phyloP scores from a whole-genome alignment of 2,113 vertebrate genomes.

The Euleptes europaea region DNA sequence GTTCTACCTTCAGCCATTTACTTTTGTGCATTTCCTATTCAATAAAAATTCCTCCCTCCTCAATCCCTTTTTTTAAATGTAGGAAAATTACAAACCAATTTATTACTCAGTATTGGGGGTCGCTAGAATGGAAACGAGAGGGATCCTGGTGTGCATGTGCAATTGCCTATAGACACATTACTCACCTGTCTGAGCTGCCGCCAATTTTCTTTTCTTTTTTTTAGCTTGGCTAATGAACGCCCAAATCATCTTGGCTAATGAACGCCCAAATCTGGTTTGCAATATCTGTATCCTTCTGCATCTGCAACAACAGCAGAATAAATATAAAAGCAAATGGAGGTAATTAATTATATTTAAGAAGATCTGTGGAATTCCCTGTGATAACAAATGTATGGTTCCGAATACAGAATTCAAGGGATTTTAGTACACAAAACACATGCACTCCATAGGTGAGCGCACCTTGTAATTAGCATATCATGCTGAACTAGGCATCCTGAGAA shows the following conservation, averaged over 20 bases:
- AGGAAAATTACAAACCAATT: background rate
- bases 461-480: background rate
- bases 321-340: background rate
- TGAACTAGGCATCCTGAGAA: too few relatives aligned
- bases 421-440: background rate
- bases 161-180: background rate
- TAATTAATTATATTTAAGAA: too few relatives aligned
- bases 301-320: constrained; percentile 36
- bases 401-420: background rate
- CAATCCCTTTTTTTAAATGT: background rate
- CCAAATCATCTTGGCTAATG: constrained; percentile 13
- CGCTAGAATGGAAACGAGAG: background rate
- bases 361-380: background rate
- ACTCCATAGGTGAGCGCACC: background rate
- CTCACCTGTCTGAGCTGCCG: background rate
- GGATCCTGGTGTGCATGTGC: background rate
- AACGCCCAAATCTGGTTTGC: background rate
- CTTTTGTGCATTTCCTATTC: background rate
- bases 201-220: background rate
- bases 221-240: constrained; percentile 17
- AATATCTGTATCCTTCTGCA: constrained; percentile 1
- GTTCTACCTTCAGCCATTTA: background rate
- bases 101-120: background rate
- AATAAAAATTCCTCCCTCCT: background rate
- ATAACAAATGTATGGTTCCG: background rate